Evolutionary conservation across 2,113 vertebrate species (phyloP), one percentile per base, ranked within the genome.

Genomic region (Labrus mixtus): DNA sequence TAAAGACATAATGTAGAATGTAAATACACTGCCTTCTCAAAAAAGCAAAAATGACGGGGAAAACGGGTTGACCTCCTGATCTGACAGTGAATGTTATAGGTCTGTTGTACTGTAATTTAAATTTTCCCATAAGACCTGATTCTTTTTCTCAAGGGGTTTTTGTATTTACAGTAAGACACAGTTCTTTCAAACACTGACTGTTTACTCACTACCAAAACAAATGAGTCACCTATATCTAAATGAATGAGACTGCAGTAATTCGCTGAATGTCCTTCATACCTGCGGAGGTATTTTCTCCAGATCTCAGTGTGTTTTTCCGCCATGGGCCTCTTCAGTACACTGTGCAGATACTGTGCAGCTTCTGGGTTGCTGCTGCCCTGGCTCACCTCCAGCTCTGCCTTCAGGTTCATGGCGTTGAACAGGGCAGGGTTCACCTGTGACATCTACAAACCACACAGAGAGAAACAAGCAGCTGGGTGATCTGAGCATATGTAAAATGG

Each of bases 211-310:
- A 56, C 63, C 50, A 51, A 54, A 77, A 71, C 57, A 22, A 75
- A 56, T 55, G 10, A 41, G 20, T 64, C 46, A 48, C 6, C 8
- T 10, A 4, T 29, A 16, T n/a, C 25, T 41, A 8, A 33, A 15
- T 13, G 19, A 78, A 10, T 62, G 23, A 39, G 20, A 45, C 54
- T 45, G 10, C 29, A 37, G 48, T 25, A 51, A 54, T 48, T 48
- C 12, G 20, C n/a, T 48, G 45, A 33, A 16, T 23, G 20, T 65
- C 58, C 33, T 25, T 19, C 15, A 16, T 93, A 98, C 97, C 97
- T 96, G 93, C 95, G 97, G 77, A 99, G 94, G 87, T 99, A 99
- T 76, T 96, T 95, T 92, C 95, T 98, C 97, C 98, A 99, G 15
- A 96, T 96, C 91, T 99, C 97, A 0, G 90, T 85, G 51, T 95